Base-by-base conservation (phyloP, 2,113 vertebrate genomes). In the Falco punctatus region DNA sequence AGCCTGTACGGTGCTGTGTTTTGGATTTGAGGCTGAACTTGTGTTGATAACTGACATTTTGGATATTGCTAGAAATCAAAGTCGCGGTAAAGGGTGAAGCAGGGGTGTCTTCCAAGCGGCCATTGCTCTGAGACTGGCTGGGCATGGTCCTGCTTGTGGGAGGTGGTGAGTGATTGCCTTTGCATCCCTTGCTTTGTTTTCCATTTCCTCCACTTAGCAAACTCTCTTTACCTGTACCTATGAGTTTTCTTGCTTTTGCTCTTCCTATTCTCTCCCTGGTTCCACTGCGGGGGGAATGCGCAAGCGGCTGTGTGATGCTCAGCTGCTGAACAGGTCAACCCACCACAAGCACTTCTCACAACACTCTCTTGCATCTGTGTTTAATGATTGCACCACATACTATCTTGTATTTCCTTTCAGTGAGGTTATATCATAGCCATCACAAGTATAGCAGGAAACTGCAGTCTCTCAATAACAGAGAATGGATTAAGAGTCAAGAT, bases 201-300 rank as follows among this genome's bases (percentile, higher is more conserved):
- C 30, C 38, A 38, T 69, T 69, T 42, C 48, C 5, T 62, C 18
- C 42, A 7, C 32, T 82, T 58, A 22, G 4, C 10, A 57, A 70
- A 61, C 51, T 24, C 6, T 46, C 35, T 58, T 64, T 27, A 46
- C 26, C 46, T 32, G 28, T 28, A 30, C 14, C 8, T n/a, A 35
- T 1, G 1, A 35, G 26, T 64, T 35, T 62, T 57, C n/a, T 71
- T 8, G 2, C 28, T 83, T 83, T 70, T 49, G 49, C 14, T 70
- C 26, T 38, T 78, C 58, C 70, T 19, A 1, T 24, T 65, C 38
- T 70, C 23, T 58, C 27, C 57, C 52, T 4, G 1, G 24, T 54
- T 21, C n/a, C 2, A 1, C 28, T 33, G 24, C 3, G 1, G 5
- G 30, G 7, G 12, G 11, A 65, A 73, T 1, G 10, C 67, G 40